Evolutionary conservation across 1,140 invertebrate genomes (phyloP), one percentile per base, ranked within the genome.

Genomic region (Thaumatotibia leucotreta): DNA sequence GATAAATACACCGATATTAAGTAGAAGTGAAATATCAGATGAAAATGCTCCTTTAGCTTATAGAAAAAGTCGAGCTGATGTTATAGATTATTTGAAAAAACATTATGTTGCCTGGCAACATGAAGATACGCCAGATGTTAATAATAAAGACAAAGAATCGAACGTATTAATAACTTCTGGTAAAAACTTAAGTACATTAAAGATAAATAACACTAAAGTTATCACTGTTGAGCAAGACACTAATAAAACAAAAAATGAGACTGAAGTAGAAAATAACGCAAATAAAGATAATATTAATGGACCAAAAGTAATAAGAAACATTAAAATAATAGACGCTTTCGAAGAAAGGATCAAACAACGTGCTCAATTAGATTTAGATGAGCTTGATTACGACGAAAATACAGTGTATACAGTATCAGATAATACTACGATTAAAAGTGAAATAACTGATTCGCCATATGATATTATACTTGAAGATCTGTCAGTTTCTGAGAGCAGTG

Each of bases 21-120:
- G 27, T 32, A 61, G 27, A 22, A 23, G 27, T 27, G 27, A 33
- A 6, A 9, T 29, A 2, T 14, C 4, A 22, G 31, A 54, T 0
- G 0, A n/a, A 8, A 61, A 32, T 32, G 10, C 17, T 4, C 58
- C 20, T 32, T 33, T 75, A 63, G 9, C 69, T 76, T 76, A 69
- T 66, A n/a, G 61, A 0, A 79, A 80, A 23, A 61, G 67, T 0
- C 32, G 52, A 3, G 63, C 65, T 0, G 66, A 75, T 0, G 66
- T 80, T 0, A 27, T 80, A 9, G 14, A 70, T 6, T 79, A 80
- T 54, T 58, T 79, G 50, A 75, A 72, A 45, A 70, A 77, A 20
- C 72, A 83, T 61, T 79, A 64, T 35, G 32, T 66, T 0, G 64
- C 63, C 9, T 76, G 71, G 73, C 31, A 66, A 17, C 5, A 23